phyloP scores from a whole-genome alignment of 2,888 invertebrate genomes.

The Patella caerulea region DNA sequence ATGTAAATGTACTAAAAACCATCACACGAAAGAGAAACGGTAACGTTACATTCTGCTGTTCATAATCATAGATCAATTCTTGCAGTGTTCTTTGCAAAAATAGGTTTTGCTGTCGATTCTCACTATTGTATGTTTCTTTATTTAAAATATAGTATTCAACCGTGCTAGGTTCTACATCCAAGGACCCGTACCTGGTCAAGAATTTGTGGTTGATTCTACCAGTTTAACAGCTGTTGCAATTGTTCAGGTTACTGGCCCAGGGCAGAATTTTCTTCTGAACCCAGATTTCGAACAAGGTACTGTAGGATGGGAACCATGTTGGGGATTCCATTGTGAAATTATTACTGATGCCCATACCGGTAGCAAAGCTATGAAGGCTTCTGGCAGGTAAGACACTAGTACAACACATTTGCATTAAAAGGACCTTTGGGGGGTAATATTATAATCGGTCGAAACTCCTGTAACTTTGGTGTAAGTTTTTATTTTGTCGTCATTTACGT shows the following conservation, averaged over 20 bases:
- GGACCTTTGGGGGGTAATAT: no score
- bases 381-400: background rate
- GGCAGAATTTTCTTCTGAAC: background rate
- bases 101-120: no score
- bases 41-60: background rate
- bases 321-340: background rate
- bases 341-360: background rate
- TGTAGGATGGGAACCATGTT: background rate
- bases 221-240: background rate
- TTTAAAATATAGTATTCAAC: background rate
- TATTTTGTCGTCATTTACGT: no score
- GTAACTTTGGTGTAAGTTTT: no score
- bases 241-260: background rate
- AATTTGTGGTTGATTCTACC: slow-evolving; percentile 16
- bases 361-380: background rate
- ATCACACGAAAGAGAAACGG: background rate
- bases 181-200: slow-evolving; percentile 14
- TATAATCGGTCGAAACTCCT: no score
- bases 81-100: no score
- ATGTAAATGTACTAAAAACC: no score
- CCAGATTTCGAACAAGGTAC: background rate
- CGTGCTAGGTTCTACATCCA: slow-evolving; percentile 13
- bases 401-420: no score
- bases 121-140: background rate
- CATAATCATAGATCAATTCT: background rate